Percentiles rank a stretch among this genome's conserved stretches.
Evolutionary conservation across 1,140 invertebrate genomes (phyloP).

Genomic region (Aphelenchoides fujianensis): DNA sequence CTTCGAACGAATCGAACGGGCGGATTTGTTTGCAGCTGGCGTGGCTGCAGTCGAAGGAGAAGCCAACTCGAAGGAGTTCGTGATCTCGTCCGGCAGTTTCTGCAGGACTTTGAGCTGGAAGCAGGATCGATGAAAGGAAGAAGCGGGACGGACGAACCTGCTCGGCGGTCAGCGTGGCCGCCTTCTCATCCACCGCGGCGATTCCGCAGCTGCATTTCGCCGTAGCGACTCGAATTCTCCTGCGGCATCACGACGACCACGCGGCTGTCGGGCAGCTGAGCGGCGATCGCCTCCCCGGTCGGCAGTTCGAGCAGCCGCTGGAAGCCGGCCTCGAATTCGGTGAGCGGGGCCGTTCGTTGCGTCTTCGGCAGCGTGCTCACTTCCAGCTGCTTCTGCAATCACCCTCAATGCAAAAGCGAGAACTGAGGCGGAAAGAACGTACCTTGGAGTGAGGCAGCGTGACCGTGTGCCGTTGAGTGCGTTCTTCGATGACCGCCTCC

Average conservation of each 20-base stretch:
- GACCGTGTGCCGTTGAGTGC: background rate
- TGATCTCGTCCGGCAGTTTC: conserved; percentile 20
- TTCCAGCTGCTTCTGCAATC: conserved; percentile 9
- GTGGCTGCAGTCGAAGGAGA: conserved; percentile 12
- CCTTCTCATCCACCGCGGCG: conserved; percentile 12
- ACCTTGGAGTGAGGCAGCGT: conserved; percentile 13
- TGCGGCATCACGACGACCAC: conserved; percentile 24
- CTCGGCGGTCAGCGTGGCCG: conserved; percentile 6
- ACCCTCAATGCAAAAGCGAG: background rate
- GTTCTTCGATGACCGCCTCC: conserved; percentile 1
- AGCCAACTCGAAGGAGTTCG: background rate
- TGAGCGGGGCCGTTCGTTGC: background rate
- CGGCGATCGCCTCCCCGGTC: background rate
- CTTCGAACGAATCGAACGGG: conserved; percentile 19
- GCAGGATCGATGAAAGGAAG: too few species aligned
- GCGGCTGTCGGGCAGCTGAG: background rate
- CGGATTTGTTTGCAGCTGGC: background rate
- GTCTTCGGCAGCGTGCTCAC: background rate
- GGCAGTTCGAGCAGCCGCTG: background rate
- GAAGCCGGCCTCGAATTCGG: background rate
- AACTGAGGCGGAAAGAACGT: too few species aligned
- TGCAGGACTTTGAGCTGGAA: conserved; percentile 23
- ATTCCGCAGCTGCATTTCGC: conserved; percentile 19
- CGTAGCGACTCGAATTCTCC: conserved; percentile 20
- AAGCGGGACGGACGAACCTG: background rate